Percentiles rank a stretch among this genome's conserved stretches.
These are phyloP conservation scores for Hydra vulgaris DNA, from an alignment of 30 jellyfish, hydroid and myxozoan species.

Conservation along the genomic window DNA sequence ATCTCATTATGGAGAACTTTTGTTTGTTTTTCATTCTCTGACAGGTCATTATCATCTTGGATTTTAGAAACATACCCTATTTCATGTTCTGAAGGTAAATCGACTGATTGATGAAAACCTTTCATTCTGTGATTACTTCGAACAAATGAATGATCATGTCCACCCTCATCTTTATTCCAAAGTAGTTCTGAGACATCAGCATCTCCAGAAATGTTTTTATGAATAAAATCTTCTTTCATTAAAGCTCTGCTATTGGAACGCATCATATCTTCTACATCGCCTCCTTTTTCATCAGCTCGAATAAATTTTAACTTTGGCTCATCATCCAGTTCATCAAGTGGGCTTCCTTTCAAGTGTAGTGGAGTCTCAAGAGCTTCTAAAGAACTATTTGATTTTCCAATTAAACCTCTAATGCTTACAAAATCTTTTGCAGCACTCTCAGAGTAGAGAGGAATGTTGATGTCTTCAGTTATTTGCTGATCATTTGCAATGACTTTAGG, in stretches of 20 bases:
- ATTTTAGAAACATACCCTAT: neutral
- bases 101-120: neutral
- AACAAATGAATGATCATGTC: neutral
- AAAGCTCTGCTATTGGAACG: neutral
- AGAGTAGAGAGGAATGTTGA: too few relatives aligned
- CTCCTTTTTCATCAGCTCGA: neutral
- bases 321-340: constrained; percentile 6
- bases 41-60: neutral
- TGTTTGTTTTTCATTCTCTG: neutral
- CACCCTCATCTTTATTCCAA: constrained; percentile 5
- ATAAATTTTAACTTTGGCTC: neutral
- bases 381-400: constrained; percentile 1
- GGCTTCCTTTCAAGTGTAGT: neutral
- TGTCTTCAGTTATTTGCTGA: neutral
- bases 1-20: neutral
- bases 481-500: neutral
- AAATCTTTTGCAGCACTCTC: neutral
- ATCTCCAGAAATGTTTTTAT: neutral
- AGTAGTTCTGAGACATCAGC: neutral
- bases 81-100: neutral
- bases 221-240: neutral
- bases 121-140: neutral
- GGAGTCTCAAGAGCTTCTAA: constrained; percentile 4
- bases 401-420: neutral
- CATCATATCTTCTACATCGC: neutral